These are phyloP conservation scores for Cyprinus carpio DNA, from an alignment of 2,113 vertebrate genomes.

Conservation along the genomic window DNA sequence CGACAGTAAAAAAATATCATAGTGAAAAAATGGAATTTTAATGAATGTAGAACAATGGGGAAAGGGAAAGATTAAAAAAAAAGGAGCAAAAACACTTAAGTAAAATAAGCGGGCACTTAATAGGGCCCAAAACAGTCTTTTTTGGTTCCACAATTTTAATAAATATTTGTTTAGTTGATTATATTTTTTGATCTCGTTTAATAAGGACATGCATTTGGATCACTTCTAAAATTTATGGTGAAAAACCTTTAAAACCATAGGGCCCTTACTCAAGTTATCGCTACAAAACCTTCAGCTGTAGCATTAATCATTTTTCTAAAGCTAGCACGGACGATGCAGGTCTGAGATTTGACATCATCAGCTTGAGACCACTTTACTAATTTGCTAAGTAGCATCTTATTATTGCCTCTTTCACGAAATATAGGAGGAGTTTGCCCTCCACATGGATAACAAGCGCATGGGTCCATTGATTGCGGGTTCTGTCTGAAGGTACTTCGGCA, in stretches of 20 bases:
- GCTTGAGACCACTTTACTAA: not conserved
- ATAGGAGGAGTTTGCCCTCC: not conserved
- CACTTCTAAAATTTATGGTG: too few relatives aligned
- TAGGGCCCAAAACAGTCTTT: too few relatives aligned
- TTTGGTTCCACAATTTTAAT: too few relatives aligned
- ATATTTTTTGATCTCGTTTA: too few relatives aligned
- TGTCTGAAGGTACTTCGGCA: not conserved
- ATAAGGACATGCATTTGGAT: too few relatives aligned
- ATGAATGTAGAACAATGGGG: too few relatives aligned
- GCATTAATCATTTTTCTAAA: not conserved
- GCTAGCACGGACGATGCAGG: not conserved
- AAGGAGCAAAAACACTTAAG: too few relatives aligned
- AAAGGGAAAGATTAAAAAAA: too few relatives aligned
- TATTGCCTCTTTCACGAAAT: not conserved
- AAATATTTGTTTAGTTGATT: too few relatives aligned
- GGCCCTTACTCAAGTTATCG: not conserved
- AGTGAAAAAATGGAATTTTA: too few relatives aligned
- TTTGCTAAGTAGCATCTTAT: conserved; percentile 29
- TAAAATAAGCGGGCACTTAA: too few relatives aligned
- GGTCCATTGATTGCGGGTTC: not conserved
- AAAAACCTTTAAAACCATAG: not conserved
- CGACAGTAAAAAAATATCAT: too few relatives aligned
- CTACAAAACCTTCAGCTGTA: not conserved
- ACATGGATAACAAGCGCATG: not conserved
- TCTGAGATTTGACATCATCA: not conserved